Evolutionary conservation across 2,797 vertebrate genomes (phyloP), one percentile per base, ranked within the genome.

Genomic region (Chiroxiphia lanceolata): DNA sequence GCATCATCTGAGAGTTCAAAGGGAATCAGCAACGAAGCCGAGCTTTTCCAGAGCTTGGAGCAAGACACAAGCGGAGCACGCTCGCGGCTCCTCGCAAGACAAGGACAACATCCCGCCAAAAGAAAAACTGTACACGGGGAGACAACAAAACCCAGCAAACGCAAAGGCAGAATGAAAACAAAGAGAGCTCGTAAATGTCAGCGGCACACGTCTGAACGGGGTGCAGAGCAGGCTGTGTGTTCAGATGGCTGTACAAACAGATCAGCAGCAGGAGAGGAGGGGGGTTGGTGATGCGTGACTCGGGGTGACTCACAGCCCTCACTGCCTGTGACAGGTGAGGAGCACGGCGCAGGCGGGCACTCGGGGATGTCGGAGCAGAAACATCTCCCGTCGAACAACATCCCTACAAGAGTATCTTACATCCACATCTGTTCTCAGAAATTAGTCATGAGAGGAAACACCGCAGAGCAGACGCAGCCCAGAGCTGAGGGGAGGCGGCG

Each of bases 31-130:
- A 29, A 54, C 1, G 27, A 63, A 44, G 54, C 6, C 0, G 17
- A 16, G 31, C 9, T 76, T 51, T 47, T 0, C 50, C 67, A 67
- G 50, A 61, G 75, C 83, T 4, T 1, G 8, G 50, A 76, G 84
- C 14, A 6, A 57, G 48, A n/a, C 33, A 17, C 67, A 3, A 0
- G 6, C 7, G 3, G 54, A 0, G 42, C n/a, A 3, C 0, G 4
- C 34, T 83, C 56, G 6, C 1, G 1, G 68, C 48, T 77, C 44
- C 60, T 31, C 2, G 3, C 26, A 23, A n/a, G 45, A 16, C 33
- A 45, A 74, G 70, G 65, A 19, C 48, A 57, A 5, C 54, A 18
- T 5, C 47, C 29, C 2, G 27, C 63, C 11, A 57, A 22, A 33
- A 44, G 40, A 10, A 11, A 11, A 67, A 40, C 0, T 1, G 14